These are phyloP conservation scores for Drosophila tani DNA, from an alignment of 1,140 invertebrate genomes.

Conservation along the genomic window DNA sequence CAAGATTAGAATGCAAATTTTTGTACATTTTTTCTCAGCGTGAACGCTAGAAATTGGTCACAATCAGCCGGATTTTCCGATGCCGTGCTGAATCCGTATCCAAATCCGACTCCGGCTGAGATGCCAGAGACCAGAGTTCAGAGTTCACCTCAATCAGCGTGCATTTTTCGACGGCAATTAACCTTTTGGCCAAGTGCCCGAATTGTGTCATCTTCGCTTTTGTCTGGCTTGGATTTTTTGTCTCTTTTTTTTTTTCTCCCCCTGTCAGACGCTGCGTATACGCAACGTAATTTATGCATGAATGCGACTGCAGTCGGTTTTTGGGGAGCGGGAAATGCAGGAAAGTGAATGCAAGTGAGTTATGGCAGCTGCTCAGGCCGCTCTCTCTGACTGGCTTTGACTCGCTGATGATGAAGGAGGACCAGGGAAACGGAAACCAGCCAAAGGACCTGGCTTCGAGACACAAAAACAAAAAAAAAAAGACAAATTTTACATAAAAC, in stretches of 20 bases:
- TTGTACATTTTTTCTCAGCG: not conserved
- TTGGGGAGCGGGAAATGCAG: not conserved
- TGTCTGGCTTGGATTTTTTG: conserved; percentile 23
- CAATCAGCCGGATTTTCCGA: conserved; percentile 4
- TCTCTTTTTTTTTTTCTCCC: not conserved
- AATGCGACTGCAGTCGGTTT: conserved; percentile 30
- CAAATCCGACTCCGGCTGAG: conserved; percentile 8
- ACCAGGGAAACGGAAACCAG: conserved; percentile 1
- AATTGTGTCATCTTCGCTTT: conserved; percentile 39
- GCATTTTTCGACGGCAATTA: conserved; percentile 51
- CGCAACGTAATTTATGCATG: conserved; percentile 50
- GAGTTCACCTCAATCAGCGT: conserved; percentile 34
- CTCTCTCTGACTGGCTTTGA: not conserved
- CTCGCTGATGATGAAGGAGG: conserved; percentile 20
- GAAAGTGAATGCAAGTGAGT: conserved; percentile 30
- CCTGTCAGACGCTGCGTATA: conserved; percentile 40
- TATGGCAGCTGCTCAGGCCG: conserved; percentile 29
- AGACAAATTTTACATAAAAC: not conserved
- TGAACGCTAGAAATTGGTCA: not conserved
- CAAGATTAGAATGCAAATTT: not conserved
- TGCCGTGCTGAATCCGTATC: not conserved
- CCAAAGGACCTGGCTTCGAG: not conserved
- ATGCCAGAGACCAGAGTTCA: conserved; percentile 3
- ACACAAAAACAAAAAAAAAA: not conserved
- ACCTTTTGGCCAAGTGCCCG: conserved; percentile 63